Conservation (phyloP, 2,888 invertebrate genomes). For the Eupithecia tripunctaria region DNA sequence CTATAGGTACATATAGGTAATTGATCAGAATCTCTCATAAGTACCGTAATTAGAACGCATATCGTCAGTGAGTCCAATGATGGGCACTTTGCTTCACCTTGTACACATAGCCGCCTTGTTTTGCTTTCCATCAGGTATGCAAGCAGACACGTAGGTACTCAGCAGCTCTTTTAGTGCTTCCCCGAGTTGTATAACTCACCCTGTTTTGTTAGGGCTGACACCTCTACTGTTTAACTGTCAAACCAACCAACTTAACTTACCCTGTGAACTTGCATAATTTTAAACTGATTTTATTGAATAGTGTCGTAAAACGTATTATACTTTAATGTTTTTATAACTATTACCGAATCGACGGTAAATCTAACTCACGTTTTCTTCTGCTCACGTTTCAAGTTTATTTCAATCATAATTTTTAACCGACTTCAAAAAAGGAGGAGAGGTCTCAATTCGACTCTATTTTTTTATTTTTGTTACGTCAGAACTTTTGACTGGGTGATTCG, state of each 20-base stretch:
- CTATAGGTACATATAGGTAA: too few relatives aligned
- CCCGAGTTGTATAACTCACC: constrained; percentile 54
- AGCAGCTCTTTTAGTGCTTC: constrained; percentile 56
- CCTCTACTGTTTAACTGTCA: not conserved
- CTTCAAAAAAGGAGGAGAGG: too few relatives aligned
- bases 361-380: too few relatives aligned
- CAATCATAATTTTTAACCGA: too few relatives aligned
- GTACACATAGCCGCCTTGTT: constrained; percentile 23
- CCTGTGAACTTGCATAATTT: not conserved
- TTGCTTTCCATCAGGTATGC: constrained; percentile 34
- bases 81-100: not conserved
- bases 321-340: too few relatives aligned
- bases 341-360: too few relatives aligned
- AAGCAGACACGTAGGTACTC: constrained; percentile 32
- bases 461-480: too few relatives aligned
- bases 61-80: not conserved
- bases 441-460: too few relatives aligned
- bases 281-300: too few relatives aligned
- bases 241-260: not conserved
- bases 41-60: not conserved
- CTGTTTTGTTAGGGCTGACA: constrained; percentile 33
- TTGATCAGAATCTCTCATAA: not conserved
- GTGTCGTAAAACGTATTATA: too few relatives aligned
- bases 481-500: too few relatives aligned
- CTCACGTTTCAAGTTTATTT: too few relatives aligned